These are phyloP conservation scores for Notarius lentiginosus DNA, from an alignment of 2,113 vertebrate species.

Conservation along the genomic window DNA sequence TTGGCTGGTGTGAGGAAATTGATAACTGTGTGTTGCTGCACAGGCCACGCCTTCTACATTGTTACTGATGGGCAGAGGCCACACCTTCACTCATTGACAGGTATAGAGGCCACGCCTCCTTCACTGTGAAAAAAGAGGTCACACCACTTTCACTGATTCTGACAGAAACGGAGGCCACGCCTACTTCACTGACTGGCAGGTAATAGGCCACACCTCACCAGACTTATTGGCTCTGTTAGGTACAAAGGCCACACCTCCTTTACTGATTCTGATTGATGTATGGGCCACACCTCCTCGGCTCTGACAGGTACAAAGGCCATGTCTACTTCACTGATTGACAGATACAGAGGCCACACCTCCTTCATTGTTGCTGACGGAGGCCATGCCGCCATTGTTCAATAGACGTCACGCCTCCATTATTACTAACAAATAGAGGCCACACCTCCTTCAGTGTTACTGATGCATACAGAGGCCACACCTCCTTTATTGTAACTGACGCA, in stretches of 20 bases:
- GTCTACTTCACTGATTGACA: too few relatives aligned
- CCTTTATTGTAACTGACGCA: too few relatives aligned
- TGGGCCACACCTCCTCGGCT: too few relatives aligned
- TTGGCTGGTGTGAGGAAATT: neutral
- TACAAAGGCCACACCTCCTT: neutral
- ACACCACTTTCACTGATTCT: neutral
- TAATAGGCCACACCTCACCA: neutral
- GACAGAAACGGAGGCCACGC: neutral
- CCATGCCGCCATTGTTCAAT: too few relatives aligned
- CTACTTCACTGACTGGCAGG: neutral
- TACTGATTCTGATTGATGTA: too few relatives aligned
- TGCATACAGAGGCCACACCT: too few relatives aligned
- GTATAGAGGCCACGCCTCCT: neutral
- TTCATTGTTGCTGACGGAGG: too few relatives aligned
- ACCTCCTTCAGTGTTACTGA: too few relatives aligned
- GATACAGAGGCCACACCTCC: too few relatives aligned
- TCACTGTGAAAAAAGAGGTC: neutral
- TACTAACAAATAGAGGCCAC: too few relatives aligned
- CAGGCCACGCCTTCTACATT: neutral
- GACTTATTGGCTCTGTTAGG: neutral
- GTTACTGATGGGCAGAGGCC: neutral
- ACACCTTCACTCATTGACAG: neutral
- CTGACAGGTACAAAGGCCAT: too few relatives aligned
- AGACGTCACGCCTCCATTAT: too few relatives aligned
- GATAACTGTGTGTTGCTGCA: neutral